Evolutionary conservation across 2,888 invertebrate genomes (phyloP).

Genomic region (Odontocerum albicorne): DNA sequence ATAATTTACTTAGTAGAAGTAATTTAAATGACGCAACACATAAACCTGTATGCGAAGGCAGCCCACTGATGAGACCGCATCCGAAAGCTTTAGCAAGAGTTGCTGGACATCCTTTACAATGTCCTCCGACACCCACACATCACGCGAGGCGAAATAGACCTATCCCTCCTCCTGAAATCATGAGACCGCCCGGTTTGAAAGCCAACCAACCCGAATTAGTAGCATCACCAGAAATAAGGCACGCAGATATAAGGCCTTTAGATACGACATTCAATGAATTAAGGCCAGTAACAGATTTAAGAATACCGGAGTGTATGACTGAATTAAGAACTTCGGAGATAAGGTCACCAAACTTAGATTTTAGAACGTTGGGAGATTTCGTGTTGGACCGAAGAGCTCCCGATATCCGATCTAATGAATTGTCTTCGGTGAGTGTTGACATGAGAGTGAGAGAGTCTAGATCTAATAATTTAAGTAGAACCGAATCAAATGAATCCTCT

Average conservation of each 20-base stretch:
- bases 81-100: conserved; percentile 65
- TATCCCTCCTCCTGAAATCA: conserved; percentile 50
- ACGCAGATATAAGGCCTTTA: conserved; percentile 46
- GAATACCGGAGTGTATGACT: conserved; percentile 55
- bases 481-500: conserved; percentile 51
- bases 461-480: conserved; percentile 40
- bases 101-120: conserved; percentile 62
- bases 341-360: conserved; percentile 57
- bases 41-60: conserved; percentile 42
- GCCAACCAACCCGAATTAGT: conserved; percentile 54
- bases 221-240: conserved; percentile 45
- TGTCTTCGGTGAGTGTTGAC: conserved; percentile 38
- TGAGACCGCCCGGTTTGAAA: conserved; percentile 54
- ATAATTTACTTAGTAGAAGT: conserved; percentile 46
- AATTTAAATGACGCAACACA: conserved; percentile 38
- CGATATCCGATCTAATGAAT: conserved; percentile 40
- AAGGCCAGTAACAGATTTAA: conserved; percentile 48
- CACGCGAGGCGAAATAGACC: conserved; percentile 71
- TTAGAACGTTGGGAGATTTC: conserved; percentile 60
- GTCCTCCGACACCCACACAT: conserved; percentile 87
- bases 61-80: conserved; percentile 58
- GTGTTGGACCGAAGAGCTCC: conserved; percentile 54
- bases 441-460: conserved; percentile 38
- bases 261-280: conserved; percentile 40
- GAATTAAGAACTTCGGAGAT: conserved; percentile 57